Percentiles rank a stretch among this genome's conserved stretches.
Conservation (phyloP, 2,888 invertebrate genomes). For the Pristionchus mayeri region DNA sequence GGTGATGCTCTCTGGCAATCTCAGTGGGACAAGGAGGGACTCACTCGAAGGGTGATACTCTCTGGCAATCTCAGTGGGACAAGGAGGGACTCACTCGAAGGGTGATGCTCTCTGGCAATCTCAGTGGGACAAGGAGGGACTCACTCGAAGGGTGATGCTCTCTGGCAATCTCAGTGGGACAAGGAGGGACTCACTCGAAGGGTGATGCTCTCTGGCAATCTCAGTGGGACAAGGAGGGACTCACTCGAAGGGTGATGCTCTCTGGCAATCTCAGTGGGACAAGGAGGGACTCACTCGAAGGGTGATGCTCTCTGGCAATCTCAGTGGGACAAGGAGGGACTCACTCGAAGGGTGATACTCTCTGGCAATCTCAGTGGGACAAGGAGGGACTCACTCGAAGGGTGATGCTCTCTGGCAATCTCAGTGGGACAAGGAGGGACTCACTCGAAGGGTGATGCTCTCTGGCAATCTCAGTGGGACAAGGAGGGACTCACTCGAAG, state of each 20-base stretch:
- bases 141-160: constrained; percentile 22
- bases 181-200: constrained; percentile 32
- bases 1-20: neutral
- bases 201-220: neutral
- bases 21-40: too few species aligned
- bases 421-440: too few species aligned
- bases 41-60: constrained; percentile 25
- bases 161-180: neutral
- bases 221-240: too few species aligned
- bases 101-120: neutral
- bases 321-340: too few species aligned
- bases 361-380: neutral
- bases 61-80: neutral
- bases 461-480: neutral
- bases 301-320: neutral
- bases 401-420: neutral
- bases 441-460: constrained; percentile 22
- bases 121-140: too few species aligned
- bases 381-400: constrained; percentile 32
- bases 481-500: constrained; percentile 32
- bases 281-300: constrained; percentile 32
- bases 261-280: neutral
- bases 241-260: constrained; percentile 22
- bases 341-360: constrained; percentile 25
- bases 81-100: constrained; percentile 32